Evolutionary conservation across 2,113 vertebrate genomes (phyloP), one percentile per base, ranked within the genome.

Genomic region (Xiphophorus hellerii): DNA sequence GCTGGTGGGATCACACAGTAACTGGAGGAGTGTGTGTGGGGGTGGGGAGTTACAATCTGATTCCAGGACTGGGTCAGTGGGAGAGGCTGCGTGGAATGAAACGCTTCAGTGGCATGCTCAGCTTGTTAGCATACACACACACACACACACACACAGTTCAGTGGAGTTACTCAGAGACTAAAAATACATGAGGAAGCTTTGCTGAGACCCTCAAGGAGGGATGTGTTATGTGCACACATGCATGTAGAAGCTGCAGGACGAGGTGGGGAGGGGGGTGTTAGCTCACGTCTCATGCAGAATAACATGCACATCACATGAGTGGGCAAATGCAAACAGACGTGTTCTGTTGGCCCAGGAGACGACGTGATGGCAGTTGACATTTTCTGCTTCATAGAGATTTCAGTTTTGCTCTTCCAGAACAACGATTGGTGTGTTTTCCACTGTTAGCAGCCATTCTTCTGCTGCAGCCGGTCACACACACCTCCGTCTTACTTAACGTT

Each of bases 21-120:
- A 54, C 2, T 27, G 33, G 31, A 30, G 15, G 27, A 62, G n/a
- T 29, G 5, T 42, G 39, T 35, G 9, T 35, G 33, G 33, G 33
- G 8, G 33, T 2, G 35, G 8, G 9, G 35, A 9, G 9, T 11
- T 10, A 35, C 3, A 44, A 44, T 44, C 12, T 44, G 42, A 33
- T 79, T 74, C 44, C 29, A 64, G 28, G 42, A 75, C 51, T 78
- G 76, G 80, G 74, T 84, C 78, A 76, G 78, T 77, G 30, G 77
- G 75, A 71, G 66, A 85, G 73, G 44, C 71, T 51, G 60, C 7
- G 5, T 30, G 74, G 22, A 54, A 54, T 54, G 6, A 4, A 54
- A 22, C 48, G 44, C 44, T 48, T 48, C 44, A 48, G 44, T 20
- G 44, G 14, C 44, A 48, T 11, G 51, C 51, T 54, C 51, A 54